phyloP scores from a whole-genome alignment of 2,113 vertebrate genomes.

The Notothenia coriiceps region DNA sequence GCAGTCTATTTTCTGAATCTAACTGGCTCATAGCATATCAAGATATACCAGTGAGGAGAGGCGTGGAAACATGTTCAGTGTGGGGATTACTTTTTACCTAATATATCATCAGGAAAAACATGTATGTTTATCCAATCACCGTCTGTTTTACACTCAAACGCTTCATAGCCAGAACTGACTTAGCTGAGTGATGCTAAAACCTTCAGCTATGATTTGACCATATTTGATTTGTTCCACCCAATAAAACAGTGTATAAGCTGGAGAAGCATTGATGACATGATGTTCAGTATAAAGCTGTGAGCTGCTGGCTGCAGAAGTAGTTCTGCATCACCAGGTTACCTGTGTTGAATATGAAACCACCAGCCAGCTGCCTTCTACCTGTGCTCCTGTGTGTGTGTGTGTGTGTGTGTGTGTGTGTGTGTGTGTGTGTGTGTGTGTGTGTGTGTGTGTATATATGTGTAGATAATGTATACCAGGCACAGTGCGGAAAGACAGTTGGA shows the following conservation, averaged over 20 bases:
- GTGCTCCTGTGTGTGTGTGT: constrained; percentile 16
- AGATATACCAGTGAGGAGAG: background rate
- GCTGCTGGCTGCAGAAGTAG: constrained; percentile 22
- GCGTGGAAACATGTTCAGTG: constrained; percentile 15
- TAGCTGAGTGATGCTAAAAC: background rate
- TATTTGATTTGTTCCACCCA: background rate
- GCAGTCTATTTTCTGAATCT: constrained; percentile 69
- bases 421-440: constrained; percentile 27
- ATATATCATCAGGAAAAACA: background rate
- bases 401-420: constrained; percentile 19
- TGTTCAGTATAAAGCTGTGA: background rate
- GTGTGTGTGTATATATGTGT: background rate
- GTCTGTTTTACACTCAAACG: background rate
- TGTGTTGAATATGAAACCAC: constrained; percentile 72
- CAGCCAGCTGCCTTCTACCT: constrained; percentile 64
- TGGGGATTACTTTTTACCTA: background rate
- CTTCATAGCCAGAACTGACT: background rate
- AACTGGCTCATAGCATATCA: constrained; percentile 4
- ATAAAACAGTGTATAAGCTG: background rate
- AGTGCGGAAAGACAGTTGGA: no score
- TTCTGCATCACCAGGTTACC: constrained; percentile 60
- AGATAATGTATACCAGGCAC: no score
- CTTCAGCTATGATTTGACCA: background rate
- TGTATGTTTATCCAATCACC: background rate
- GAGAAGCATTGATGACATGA: background rate